Conservation (phyloP, 2,797 vertebrate genomes). For the Fratercula arctica region DNA sequence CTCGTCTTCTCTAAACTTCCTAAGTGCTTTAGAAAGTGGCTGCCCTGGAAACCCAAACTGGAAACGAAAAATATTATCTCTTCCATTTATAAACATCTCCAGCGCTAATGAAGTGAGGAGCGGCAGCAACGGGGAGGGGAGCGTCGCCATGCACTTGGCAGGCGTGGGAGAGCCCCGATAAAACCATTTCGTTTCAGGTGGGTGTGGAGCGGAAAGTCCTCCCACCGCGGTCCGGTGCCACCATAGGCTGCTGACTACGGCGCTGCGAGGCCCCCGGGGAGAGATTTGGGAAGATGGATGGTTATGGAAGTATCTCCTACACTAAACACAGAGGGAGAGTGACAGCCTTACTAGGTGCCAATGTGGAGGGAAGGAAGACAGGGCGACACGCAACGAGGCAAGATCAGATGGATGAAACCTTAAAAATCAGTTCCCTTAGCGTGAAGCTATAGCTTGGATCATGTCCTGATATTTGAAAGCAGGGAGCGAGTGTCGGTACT, state of each 20-base stretch:
- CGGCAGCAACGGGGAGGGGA: slow-evolving; percentile 18
- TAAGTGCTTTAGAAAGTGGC: slow-evolving; percentile 79
- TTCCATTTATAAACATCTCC: slow-evolving; percentile 80
- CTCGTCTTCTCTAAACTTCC: slow-evolving; percentile 79
- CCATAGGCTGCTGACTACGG: not conserved
- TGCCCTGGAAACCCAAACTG: slow-evolving; percentile 79
- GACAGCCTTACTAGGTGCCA: not conserved
- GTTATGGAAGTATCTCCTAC: not conserved
- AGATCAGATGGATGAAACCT: not conserved
- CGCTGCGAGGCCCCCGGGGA: accelerated
- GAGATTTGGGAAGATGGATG: not conserved
- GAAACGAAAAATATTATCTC: slow-evolving; percentile 83
- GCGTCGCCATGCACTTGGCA: slow-evolving; percentile 26
- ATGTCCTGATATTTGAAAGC: not conserved
- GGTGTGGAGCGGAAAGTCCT: not conserved
- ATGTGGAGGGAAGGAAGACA: not conserved
- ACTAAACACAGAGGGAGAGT: not conserved
- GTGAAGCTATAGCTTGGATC: not conserved
- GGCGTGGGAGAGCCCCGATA: slow-evolving; percentile 13
- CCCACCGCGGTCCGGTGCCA: accelerated
- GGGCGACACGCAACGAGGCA: not conserved
- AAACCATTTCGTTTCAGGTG: not conserved
- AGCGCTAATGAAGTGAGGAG: slow-evolving; percentile 78
- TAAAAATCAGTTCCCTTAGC: not conserved
- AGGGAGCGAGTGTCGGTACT: accelerated